Evolutionary conservation across 2,113 vertebrate species (phyloP).

Genomic region (Eulemur rufifrons): DNA sequence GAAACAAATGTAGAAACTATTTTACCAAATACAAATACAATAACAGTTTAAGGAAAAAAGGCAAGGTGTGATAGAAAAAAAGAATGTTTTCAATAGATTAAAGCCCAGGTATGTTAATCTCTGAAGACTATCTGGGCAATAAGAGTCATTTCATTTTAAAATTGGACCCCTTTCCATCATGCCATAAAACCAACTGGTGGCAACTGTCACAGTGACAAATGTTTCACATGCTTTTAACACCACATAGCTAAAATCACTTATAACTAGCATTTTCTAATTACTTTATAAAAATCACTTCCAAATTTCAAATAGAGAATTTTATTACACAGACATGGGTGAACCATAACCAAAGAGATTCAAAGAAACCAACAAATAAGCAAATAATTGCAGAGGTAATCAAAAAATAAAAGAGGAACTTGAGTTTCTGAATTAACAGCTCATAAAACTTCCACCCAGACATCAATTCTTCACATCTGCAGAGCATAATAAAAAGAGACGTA

Average conservation of each 20-base stretch:
- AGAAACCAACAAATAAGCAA: not conserved
- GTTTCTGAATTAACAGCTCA: not conserved
- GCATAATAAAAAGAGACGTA: not conserved
- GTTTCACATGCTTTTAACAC: not conserved
- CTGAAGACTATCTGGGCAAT: not conserved
- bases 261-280: not conserved
- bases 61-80: not conserved
- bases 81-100: not conserved
- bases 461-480: not conserved
- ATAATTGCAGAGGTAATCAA: not conserved
- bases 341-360: not conserved
- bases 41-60: not conserved
- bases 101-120: not conserved
- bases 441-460: not conserved
- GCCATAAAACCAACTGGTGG: not conserved
- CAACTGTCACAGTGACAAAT: not conserved
- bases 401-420: not conserved
- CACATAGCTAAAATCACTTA: not conserved
- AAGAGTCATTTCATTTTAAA: not conserved
- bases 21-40: not conserved
- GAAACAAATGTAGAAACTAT: slow-evolving; percentile 29
- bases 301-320: slow-evolving; percentile 40
- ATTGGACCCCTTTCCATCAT: not conserved
- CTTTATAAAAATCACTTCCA: slow-evolving; percentile 24
- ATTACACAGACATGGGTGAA: not conserved